Evolutionary conservation across 2,113 vertebrate genomes (phyloP), one percentile per base, ranked within the genome.

Genomic region (Ivindomyrus marchei): DNA sequence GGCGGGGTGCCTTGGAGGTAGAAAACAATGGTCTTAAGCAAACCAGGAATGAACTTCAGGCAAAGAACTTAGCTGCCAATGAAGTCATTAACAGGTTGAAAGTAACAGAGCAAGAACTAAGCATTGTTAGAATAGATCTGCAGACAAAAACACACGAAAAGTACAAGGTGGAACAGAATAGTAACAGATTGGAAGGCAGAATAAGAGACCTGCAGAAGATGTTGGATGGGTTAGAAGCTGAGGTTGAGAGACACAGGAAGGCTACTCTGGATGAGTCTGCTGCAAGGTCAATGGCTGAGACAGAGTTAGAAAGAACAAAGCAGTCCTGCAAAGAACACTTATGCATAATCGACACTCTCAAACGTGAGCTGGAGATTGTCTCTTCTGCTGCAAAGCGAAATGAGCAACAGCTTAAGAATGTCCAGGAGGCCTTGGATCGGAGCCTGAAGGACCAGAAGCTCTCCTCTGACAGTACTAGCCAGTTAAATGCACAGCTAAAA

Each of bases 31-130:
- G 94, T 74, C 92, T 98, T 66, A 97, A 96, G 77, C 95, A 97
- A 93, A 92, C 94, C 36, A 97, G 98, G 92, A 95, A 94, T 83
- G 97, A 99, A 8, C 93, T 98, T 89, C 97, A 96, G 92, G 95
- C 96, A 90, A 97, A 96, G 70, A 96, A 97, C 89, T 91, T 90
- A 0, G 96, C 94, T 0, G 96, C 96, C 0, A 91, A 95, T 0
- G 98, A 99, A 89, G 92, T 96, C 2, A 96, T 98, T 45, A 97
- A 95, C 95, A 98, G 96, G 88, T 92, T 98, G 80, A 97, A 97
- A 94, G 92, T 95, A 39, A 96, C 97, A 17, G 98, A 99, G 91
- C 96, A 98, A 91, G 98, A 99, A 52, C 92, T 97, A n/a, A 93
- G 91, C 1, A 94, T 97, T 49, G 95, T 97, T 90, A 95, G 95